Evolutionary conservation across 2,113 vertebrate genomes (phyloP), one percentile per base, ranked within the genome.

Genomic region (Candoia aspera): DNA sequence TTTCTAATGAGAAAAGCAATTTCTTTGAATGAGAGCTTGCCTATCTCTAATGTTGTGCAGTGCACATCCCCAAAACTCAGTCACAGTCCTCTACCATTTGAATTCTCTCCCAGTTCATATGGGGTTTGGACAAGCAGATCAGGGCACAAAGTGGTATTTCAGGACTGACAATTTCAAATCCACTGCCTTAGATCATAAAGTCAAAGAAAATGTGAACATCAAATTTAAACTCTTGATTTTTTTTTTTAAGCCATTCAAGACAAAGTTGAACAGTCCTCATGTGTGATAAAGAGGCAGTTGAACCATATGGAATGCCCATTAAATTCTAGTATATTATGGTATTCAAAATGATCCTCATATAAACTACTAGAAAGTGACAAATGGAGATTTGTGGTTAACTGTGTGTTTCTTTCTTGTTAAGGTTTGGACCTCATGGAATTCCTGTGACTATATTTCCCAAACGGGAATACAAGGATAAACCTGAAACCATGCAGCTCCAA

Each of bases 371-470:
- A 92, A 53, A 64, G 15, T 29, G 93, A 93, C 92, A 29, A 84
- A n/a, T 37, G 42, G 33, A 37, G 68, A 62, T 46, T 29, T 13
- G n/a, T 10, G 26, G 92, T 94, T 94, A 15, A 90, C 9, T 19
- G 90, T 89, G 93, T 90, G 49, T 73, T 94, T 94, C 64, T 91
- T 24, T 96, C 91, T 96, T 89, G 93, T 96, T 91, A 96, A 99
- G 99, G 98, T 99, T 99, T 92, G 99, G 99, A 96, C 99, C 99
- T 29, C 99, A 99, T 91, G 99, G 99, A 92, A 99, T 99, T 95
- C 99, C 99, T 94, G 98, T 99, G 97, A 99, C 99, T 8, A 97
- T 99, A 96, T 98, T 99, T 97, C 99, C 99, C 88, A 98, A 98
- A 95, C 98, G 99, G 92, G 98, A 99, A 37, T 98, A 98, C 95